Conservation (phyloP, 2,888 invertebrate genomes). For the Cheilosia variabilis region DNA sequence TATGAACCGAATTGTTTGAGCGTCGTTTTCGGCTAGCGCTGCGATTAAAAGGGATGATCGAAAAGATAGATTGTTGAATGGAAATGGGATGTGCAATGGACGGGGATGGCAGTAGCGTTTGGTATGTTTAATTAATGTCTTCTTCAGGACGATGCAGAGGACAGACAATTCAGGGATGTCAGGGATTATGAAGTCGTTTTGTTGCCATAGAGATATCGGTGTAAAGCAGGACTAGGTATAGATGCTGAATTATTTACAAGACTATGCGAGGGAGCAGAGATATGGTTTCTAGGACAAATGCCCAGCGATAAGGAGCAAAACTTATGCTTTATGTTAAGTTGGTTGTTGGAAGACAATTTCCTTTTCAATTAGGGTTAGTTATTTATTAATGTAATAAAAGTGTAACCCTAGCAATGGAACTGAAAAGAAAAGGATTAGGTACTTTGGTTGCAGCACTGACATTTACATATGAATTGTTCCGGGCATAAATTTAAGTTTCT, state of each 20-base stretch:
- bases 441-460: too few relatives aligned
- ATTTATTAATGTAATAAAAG: too few relatives aligned
- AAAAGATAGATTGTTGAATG: constrained; percentile 52
- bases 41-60: constrained; percentile 33
- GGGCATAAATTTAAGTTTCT: too few relatives aligned
- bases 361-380: too few relatives aligned
- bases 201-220: constrained; percentile 34
- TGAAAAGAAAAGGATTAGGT: too few relatives aligned
- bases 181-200: constrained; percentile 67
- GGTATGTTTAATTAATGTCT: constrained; percentile 68
- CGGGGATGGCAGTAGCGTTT: constrained; percentile 3
- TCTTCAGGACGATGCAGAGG: constrained; percentile 55
- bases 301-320: neutral
- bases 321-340: neutral
- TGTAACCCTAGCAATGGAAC: too few relatives aligned
- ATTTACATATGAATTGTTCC: too few relatives aligned
- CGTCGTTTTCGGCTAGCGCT: neutral
- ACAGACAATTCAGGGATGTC: constrained; percentile 58
- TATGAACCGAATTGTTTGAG: constrained; percentile 46
- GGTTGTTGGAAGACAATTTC: too few relatives aligned
- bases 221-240: constrained; percentile 4
- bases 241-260: constrained; percentile 41
- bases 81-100: constrained; percentile 20
- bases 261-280: neutral
- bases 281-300: neutral